Percentiles rank a stretch among this genome's conserved stretches.
These are phyloP conservation scores for Bombus turneri DNA, from an alignment of 1,140 invertebrate species.

Conservation along the genomic window DNA sequence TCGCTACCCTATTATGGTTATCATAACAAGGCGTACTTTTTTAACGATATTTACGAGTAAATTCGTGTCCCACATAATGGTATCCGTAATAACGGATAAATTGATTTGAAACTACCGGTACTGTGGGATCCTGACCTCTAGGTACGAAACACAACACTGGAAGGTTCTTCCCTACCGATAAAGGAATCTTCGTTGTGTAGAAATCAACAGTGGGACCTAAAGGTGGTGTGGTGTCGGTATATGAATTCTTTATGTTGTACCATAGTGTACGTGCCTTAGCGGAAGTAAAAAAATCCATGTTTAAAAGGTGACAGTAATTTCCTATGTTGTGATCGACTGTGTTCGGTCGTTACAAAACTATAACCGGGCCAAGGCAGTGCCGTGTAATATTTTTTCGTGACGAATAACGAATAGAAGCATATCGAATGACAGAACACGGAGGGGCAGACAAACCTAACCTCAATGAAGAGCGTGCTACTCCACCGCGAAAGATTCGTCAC, in stretches of 20 bases:
- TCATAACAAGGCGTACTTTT: conserved; percentile 1
- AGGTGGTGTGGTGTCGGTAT: conserved; percentile 43
- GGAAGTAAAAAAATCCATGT: conserved; percentile 39
- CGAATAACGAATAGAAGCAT: conserved; percentile 27
- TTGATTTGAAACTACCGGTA: conserved; percentile 6
- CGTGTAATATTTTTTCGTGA: conserved; percentile 22
- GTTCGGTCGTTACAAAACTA: conserved; percentile 12
- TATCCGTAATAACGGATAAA: neutral
- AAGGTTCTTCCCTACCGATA: conserved; percentile 26
- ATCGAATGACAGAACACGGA: conserved; percentile 77
- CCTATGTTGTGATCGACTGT: conserved; percentile 22
- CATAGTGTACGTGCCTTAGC: conserved; percentile 25
- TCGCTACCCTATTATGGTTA: neutral
- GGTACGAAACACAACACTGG: neutral
- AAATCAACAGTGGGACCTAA: conserved; percentile 22
- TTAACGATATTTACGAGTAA: conserved; percentile 22
- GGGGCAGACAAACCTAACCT: conserved; percentile 75
- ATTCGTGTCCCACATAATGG: neutral
- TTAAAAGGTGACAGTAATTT: conserved; percentile 47
- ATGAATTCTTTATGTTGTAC: conserved; percentile 34
- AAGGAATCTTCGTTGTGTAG: neutral
- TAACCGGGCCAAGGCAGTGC: neutral
- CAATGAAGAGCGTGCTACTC: conserved; percentile 70
- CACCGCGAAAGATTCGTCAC: conserved; percentile 79
- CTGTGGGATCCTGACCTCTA: conserved; percentile 49